phyloP scores from a whole-genome alignment of 2,888 invertebrate genomes.

The Petrolisthes manimaculis region DNA sequence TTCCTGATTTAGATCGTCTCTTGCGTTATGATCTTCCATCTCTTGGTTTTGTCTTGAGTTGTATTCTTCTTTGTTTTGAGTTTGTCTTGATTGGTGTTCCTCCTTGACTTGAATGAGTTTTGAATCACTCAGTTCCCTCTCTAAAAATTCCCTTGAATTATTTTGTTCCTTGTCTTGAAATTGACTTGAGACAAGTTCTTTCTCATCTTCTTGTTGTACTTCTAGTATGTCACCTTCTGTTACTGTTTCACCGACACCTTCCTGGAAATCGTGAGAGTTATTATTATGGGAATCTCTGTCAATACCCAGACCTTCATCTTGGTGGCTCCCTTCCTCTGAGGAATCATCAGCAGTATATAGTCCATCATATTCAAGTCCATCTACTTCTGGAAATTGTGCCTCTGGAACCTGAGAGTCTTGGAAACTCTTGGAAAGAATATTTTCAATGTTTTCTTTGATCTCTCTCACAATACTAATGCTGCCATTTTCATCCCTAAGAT shows the following conservation, averaged over 20 bases:
- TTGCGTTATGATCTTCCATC: neutral
- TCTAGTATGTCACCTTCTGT: too few relatives aligned
- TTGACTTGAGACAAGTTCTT: too few relatives aligned
- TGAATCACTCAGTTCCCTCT: neutral
- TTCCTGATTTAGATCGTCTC: neutral
- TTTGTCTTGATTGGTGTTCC: neutral
- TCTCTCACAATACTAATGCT: neutral
- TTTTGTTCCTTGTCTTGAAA: too few relatives aligned
- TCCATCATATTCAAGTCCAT: neutral
- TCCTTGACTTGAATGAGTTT: neutral
- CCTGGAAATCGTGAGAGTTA: too few relatives aligned
- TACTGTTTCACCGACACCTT: too few relatives aligned
- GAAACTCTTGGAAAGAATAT: neutral
- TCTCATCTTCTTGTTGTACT: too few relatives aligned
- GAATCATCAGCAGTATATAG: neutral
- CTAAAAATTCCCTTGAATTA: too few relatives aligned
- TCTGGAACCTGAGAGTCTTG: neutral
- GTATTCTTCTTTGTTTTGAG: neutral
- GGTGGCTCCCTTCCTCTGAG: neutral
- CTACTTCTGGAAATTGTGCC: neutral
- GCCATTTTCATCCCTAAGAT: neutral
- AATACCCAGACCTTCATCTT: neutral
- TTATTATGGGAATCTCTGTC: too few relatives aligned
- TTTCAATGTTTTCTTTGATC: neutral
- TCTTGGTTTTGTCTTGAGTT: neutral